These are phyloP conservation scores for Linhomoeus sp. DNA, from an alignment of 2,888 invertebrate genomes.

Conservation along the genomic window DNA sequence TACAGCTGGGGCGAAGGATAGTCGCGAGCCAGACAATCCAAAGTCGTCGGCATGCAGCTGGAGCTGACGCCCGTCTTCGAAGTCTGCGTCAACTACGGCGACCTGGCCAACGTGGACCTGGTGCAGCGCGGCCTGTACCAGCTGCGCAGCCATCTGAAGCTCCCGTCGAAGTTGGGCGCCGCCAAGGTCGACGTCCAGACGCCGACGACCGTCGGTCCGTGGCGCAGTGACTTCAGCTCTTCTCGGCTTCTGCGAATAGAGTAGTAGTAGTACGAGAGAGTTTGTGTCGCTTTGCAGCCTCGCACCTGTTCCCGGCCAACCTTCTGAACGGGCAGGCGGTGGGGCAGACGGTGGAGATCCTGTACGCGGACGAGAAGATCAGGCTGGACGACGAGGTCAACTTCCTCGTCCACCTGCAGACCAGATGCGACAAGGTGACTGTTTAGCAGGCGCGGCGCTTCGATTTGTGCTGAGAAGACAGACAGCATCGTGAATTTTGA, in stretches of 20 bases:
- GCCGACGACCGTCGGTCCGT: not conserved
- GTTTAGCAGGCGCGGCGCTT: not conserved
- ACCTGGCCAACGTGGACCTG: constrained; percentile 16
- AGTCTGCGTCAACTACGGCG: constrained; percentile 12
- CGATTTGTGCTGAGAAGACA: too few relatives aligned
- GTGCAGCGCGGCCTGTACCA: constrained; percentile 13
- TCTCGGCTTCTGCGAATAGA: not conserved
- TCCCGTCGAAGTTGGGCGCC: not conserved
- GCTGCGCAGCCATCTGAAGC: constrained; percentile 1
- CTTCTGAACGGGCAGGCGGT: constrained; percentile 44
- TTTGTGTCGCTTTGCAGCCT: constrained; percentile 28
- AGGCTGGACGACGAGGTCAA: constrained; percentile 64
- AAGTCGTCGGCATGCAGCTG: too few relatives aligned
- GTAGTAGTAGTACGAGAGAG: too few relatives aligned
- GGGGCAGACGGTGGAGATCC: constrained; percentile 76
- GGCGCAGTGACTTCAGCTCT: not conserved
- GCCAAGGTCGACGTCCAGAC: not conserved
- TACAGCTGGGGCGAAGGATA: too few relatives aligned
- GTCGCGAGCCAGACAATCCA: too few relatives aligned
- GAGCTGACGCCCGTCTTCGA: constrained; percentile 13
- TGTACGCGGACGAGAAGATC: constrained; percentile 83
- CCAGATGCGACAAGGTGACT: constrained; percentile 38
- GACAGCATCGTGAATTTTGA: too few relatives aligned
- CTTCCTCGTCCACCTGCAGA: constrained; percentile 67
- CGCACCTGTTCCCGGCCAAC: constrained; percentile 31